Conservation (phyloP, 2,113 vertebrate species). For the Oceanites oceanicus region DNA sequence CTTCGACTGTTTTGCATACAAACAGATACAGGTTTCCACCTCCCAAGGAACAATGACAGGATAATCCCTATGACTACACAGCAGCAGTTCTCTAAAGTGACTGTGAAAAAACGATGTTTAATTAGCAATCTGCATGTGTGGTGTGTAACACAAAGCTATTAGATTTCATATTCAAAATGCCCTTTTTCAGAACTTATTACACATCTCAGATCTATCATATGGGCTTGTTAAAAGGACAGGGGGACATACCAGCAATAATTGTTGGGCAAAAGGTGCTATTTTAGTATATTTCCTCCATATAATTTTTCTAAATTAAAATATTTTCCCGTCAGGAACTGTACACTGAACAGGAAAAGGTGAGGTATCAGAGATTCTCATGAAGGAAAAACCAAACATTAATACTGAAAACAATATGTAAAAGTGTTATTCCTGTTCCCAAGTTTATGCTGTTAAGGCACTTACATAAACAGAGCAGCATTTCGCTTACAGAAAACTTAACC, state of each 20-base stretch:
- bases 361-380: slow-evolving; percentile 43
- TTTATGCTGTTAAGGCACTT: slow-evolving; percentile 41
- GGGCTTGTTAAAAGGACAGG: not conserved
- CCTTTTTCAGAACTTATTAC: not conserved
- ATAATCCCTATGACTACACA: not conserved
- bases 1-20: not conserved
- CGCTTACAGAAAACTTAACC: slow-evolving; percentile 53
- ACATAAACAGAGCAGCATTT: slow-evolving; percentile 22
- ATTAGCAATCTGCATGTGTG: not conserved
- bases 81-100: not conserved
- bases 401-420: slow-evolving; percentile 47
- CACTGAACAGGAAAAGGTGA: slow-evolving; percentile 53
- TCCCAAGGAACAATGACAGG: not conserved
- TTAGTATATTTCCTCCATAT: slow-evolving; percentile 19
- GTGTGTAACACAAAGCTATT: not conserved
- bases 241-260: not conserved
- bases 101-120: not conserved
- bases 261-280: not conserved
- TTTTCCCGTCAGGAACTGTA: slow-evolving; percentile 43
- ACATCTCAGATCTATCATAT: not conserved
- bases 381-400: slow-evolving; percentile 49
- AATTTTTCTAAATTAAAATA: slow-evolving; percentile 51
- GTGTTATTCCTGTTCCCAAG: slow-evolving; percentile 39
- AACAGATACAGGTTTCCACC: not conserved
- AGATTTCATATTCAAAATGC: not conserved